Percentiles rank a stretch among this genome's conserved stretches.
phyloP scores from a whole-genome alignment of 2,888 invertebrate species.

The Spodoptera littoralis region DNA sequence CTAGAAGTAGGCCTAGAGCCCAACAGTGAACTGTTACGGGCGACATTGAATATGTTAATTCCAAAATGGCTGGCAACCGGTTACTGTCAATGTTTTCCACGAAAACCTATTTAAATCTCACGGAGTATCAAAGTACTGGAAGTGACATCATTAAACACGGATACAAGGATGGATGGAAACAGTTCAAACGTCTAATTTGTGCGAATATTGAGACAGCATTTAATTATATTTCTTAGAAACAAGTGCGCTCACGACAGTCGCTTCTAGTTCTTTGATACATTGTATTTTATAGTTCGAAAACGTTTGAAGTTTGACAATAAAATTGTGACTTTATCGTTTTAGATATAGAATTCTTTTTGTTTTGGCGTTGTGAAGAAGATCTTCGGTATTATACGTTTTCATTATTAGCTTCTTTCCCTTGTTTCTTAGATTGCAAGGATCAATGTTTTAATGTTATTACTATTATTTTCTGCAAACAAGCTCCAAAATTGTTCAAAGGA shows the following conservation, averaged over 20 bases:
- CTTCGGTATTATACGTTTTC: no score
- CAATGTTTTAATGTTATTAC: no score
- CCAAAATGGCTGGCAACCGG: neutral
- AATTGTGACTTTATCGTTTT: slow-evolving; percentile 4
- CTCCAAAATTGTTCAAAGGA: no score
- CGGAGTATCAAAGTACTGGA: slow-evolving; percentile 62
- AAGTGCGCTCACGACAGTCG: slow-evolving; percentile 3
- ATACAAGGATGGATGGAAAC: slow-evolving; percentile 10
- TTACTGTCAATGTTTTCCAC: no score
- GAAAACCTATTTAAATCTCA: slow-evolving; percentile 51
- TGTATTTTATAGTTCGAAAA: slow-evolving; percentile 18
- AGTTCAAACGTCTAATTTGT: slow-evolving; percentile 7
- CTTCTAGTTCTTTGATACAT: slow-evolving; percentile 22
- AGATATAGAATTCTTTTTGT: neutral
- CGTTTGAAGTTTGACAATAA: slow-evolving; percentile 28
- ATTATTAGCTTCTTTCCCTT: neutral
- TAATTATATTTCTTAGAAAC: slow-evolving; percentile 16
- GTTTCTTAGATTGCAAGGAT: neutral
- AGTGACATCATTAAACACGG: slow-evolving; percentile 59
- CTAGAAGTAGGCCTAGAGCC: no score
- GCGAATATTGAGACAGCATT: slow-evolving; percentile 1
- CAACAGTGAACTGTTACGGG: no score
- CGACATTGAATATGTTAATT: neutral
- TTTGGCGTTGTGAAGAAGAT: no score
- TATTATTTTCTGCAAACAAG: no score